These are phyloP conservation scores for Neoarius graeffei DNA, from an alignment of 2,113 vertebrate genomes.

Conservation along the genomic window DNA sequence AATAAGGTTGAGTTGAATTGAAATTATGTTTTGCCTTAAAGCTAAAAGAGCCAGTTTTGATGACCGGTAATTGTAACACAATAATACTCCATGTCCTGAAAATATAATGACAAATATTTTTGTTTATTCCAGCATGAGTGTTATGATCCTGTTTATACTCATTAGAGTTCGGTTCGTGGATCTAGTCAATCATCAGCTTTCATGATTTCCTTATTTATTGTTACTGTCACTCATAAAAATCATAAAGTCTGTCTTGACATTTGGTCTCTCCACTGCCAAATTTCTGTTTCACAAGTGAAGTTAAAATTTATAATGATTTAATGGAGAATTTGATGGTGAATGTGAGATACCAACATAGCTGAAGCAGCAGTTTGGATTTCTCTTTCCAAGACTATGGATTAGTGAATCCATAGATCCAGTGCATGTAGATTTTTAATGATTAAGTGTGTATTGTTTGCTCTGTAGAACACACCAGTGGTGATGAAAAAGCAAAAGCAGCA, in stretches of 20 bases:
- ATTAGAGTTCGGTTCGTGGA: neutral
- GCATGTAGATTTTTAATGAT: neutral
- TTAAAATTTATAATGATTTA: neutral
- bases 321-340: neutral
- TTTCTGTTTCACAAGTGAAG: neutral
- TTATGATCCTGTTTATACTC: too few species aligned
- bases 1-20: too few species aligned
- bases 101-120: too few species aligned
- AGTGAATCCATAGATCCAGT: neutral
- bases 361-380: neutral
- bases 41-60: too few species aligned
- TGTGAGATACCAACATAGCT: neutral
- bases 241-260: neutral
- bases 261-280: neutral
- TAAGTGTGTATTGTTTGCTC: neutral
- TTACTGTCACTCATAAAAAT: neutral
- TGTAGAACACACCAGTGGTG: slow-evolving; percentile 38
- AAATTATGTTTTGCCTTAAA: too few species aligned
- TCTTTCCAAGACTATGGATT: neutral
- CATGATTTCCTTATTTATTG: neutral
- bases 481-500: slow-evolving; percentile 51
- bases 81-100: too few species aligned
- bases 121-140: too few species aligned
- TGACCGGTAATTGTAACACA: too few species aligned
- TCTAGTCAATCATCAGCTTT: neutral